A percentile compares a stretch with the other conserved stretches of the same genome.
phyloP scores from a whole-genome alignment of 2,888 invertebrate genomes.

The Aphidoletes aphidimyza region DNA sequence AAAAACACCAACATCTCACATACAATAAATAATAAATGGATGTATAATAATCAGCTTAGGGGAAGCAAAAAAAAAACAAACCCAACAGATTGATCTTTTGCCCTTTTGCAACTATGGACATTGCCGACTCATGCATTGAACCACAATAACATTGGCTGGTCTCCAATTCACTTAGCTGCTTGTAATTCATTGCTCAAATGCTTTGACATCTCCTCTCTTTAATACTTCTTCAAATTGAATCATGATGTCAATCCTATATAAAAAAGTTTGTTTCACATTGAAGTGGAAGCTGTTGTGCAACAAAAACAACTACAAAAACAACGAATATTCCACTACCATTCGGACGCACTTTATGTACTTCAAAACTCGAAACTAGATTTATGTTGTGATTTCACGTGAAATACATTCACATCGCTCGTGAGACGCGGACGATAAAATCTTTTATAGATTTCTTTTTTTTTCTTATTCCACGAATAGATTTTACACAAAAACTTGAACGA shows the following conservation, averaged over 20 bases:
- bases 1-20: background rate
- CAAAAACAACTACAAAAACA: no score
- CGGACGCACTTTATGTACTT: no score
- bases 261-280: conserved; percentile 3
- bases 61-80: background rate
- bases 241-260: background rate
- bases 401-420: no score
- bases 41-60: background rate
- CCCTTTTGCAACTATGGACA: background rate
- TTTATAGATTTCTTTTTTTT: background rate
- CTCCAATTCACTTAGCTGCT: background rate
- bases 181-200: background rate
- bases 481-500: no score
- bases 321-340: no score
- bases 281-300: no score
- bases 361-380: no score
- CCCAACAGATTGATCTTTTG: background rate
- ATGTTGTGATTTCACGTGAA: background rate
- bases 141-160: background rate
- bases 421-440: background rate
- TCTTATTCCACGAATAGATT: no score
- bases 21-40: conserved; percentile 14
- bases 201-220: background rate
- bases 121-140: background rate
- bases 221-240: background rate